Percentiles rank a stretch among this genome's conserved stretches.
These are phyloP conservation scores for Drosophila subpulchrella DNA, from an alignment of 1,140 invertebrate species.

Conservation along the genomic window DNA sequence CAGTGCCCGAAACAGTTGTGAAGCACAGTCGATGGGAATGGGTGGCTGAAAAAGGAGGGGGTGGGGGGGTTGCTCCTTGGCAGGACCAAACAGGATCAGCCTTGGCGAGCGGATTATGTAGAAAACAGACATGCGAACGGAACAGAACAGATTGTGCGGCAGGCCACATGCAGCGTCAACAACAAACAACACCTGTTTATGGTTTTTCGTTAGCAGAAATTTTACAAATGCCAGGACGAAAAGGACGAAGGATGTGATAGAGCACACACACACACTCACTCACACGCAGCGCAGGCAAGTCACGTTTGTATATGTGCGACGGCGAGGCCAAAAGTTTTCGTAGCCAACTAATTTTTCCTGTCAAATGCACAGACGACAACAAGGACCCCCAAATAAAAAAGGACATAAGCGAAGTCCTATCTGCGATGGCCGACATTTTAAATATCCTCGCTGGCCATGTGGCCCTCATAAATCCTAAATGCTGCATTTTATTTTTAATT, in stretches of 20 bases:
- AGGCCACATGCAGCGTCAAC: slow-evolving; percentile 72
- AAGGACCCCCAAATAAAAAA: slow-evolving; percentile 41
- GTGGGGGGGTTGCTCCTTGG: not conserved
- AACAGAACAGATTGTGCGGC: slow-evolving; percentile 75
- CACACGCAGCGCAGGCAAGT: not conserved
- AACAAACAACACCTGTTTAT: slow-evolving; percentile 78
- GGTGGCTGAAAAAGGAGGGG: too few relatives aligned
- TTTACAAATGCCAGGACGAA: slow-evolving; percentile 67
- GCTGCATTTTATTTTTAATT: not conserved
- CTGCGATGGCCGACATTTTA: slow-evolving; percentile 19
- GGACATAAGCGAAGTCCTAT: slow-evolving; percentile 9
- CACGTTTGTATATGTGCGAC: slow-evolving; percentile 38
- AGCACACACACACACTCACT: slow-evolving; percentile 44
- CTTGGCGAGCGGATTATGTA: slow-evolving; percentile 74
- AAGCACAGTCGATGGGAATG: slow-evolving; percentile 48
- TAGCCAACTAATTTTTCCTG: slow-evolving; percentile 82
- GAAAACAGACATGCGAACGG: slow-evolving; percentile 55
- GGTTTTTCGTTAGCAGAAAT: slow-evolving; percentile 75
- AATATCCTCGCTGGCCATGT: slow-evolving; percentile 8
- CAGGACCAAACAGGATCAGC: slow-evolving; percentile 33
- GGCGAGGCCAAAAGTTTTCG: slow-evolving; percentile 76
- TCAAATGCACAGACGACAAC: slow-evolving; percentile 81
- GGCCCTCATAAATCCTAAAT: not conserved
- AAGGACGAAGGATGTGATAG: slow-evolving; percentile 42
- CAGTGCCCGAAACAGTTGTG: slow-evolving; percentile 61